Base-by-base conservation (phyloP, 1,140 invertebrate genomes). In the Zaprionus inermis region DNA sequence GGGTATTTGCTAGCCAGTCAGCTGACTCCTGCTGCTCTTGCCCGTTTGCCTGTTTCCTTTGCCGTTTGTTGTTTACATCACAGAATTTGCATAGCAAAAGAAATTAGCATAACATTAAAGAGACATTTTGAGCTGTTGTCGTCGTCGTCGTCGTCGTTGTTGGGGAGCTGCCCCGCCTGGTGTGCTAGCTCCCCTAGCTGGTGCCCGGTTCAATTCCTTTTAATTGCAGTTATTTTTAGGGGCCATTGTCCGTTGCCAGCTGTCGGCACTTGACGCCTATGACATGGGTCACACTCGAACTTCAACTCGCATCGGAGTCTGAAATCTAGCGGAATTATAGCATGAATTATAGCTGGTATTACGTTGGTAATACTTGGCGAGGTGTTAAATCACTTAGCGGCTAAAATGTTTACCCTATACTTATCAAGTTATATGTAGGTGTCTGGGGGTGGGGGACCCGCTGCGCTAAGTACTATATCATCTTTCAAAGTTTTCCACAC, bases 41-140 rank as follows among this genome's bases (percentile, higher is more conserved):
- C 60, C 44, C 55, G 22, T 36, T 66, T 57, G 59, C 64, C 57
- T 66, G 54, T 66, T 52, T 70, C 34, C 68, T 82, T 71, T 46
- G 66, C 54, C 38, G 64, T 67, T 79, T 72, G 73, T 89, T 86
- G 83, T 83, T 86, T 89, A 79, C 80, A 55, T 54, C 63, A 49
- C 52, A 32, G 70, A 89, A 89, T 88, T 89, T 89, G 80, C 83
- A 88, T 88, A 80, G 70, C 54, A 80, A 89, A 89, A 73, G 77
- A 79, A 88, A 88, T 88, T 88, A 80, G 84, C 84, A 88, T 88
- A 78, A 79, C 79, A 88, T 88, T 89, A 89, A 78, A 73, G 64
- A 72, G 77, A 88, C 84, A 76, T 68, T 83, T 80, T 57, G 60
- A 72, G 66, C 60, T 66, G n/a, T 72, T 72, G 75, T 63, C 66